Evolutionary conservation across 64 coral and sea anemone genomes (phyloP).

Genomic region (Stichodactyla helianthus): DNA sequence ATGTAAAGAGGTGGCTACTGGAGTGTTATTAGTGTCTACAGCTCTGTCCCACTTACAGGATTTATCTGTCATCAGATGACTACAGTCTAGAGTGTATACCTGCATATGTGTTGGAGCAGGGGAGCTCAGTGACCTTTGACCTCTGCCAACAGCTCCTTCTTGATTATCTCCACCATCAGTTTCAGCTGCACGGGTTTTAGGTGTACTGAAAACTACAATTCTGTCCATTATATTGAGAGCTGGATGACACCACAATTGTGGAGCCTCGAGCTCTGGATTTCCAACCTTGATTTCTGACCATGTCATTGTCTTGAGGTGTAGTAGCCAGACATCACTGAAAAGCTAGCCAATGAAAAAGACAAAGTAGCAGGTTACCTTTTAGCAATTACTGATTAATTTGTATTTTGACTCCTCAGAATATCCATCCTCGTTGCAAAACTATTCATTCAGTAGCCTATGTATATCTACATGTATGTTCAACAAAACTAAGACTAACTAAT

Average conservation of each 20-base stretch:
- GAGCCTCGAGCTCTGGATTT: slow-evolving; percentile 61
- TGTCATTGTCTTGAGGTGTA: slow-evolving; percentile 67
- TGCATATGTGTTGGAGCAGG: slow-evolving; percentile 26
- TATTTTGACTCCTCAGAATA: no score
- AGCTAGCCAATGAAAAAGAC: slow-evolving; percentile 22
- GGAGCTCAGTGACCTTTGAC: not conserved
- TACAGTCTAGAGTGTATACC: slow-evolving; percentile 53
- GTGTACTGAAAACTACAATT: slow-evolving; percentile 67
- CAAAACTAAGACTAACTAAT: no score
- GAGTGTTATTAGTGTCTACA: not conserved
- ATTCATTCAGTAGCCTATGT: no score
- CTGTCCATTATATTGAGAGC: slow-evolving; percentile 59
- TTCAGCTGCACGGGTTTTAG: slow-evolving; percentile 30
- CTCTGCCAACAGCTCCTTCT: not conserved
- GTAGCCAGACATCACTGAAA: slow-evolving; percentile 87
- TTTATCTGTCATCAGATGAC: slow-evolving; percentile 26
- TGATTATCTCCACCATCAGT: not conserved
- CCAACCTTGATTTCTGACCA: slow-evolving; percentile 72
- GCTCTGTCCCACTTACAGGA: slow-evolving; percentile 39
- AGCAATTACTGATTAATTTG: no score
- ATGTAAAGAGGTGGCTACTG: slow-evolving; percentile 63
- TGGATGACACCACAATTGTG: slow-evolving; percentile 91
- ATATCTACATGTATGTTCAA: no score
- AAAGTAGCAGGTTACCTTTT: not conserved
- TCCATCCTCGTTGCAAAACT: no score